Evolutionary conservation across 2,797 vertebrate species (phyloP), one percentile per base, ranked within the genome.

Genomic region (Rhinogobio ventralis): DNA sequence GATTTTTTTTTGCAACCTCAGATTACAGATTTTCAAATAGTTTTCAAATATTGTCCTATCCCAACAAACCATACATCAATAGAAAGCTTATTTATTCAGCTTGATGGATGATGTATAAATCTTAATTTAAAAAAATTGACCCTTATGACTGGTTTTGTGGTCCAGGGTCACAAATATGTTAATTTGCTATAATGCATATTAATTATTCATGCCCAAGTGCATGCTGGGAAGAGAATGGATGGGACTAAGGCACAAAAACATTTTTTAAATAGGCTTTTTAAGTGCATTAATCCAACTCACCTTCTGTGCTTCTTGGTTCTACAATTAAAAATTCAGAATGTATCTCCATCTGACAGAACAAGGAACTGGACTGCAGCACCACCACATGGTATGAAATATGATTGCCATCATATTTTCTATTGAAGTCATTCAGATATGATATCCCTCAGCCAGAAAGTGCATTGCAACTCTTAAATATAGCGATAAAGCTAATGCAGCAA

Each of bases 291-390:
- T 79, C 45, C 62, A 79, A n/a, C 20, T 79, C 78, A 51, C 62
- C 62, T 67, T 46, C 62, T 67, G 62, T 51, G 62, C 57, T 66
- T 66, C 25, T 45, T 49, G 76, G 39, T 64, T 79, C 25, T 67
- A 23, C 77, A 23, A 79, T 79, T 66, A 33, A 67, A 75, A 74
- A 62, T 73, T 57, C 55, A 13, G 64, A 55, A 67, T 57, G 23
- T 53, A 45, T 64, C 57, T 80, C 45, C 42, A 53, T 15, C 25
- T 33, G 64, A 57, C 62, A 57, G 46, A 30, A 39, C 53, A 49
- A 85, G 87, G 86, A 64, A 30, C 84, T 81, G 82, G 86, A 87
- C 87, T 85, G 81, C 23, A 88, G 89, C 89, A 86, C 89, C 89
- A 89, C 81, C 89, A 86, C 84, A 89, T 89, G 89, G 89, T 67